Evolutionary conservation across 2,113 vertebrate genomes (phyloP), one percentile per base, ranked within the genome.

Genomic region (Hystrix cristata): DNA sequence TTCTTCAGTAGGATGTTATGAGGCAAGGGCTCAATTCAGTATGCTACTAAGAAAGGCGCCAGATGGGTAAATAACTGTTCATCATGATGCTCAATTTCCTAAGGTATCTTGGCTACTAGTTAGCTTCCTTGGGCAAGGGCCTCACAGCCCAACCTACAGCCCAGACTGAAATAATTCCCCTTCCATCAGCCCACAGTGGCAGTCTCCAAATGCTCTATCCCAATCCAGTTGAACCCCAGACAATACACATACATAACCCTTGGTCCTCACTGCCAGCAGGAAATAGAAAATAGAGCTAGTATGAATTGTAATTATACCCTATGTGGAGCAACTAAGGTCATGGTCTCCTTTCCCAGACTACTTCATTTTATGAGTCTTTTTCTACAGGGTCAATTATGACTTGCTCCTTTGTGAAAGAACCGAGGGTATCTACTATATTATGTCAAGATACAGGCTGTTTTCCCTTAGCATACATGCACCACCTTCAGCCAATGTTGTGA

Each of bases 1-100:
- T 96, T 94, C 83, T 72, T 72, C 55, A 62, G 83, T 83, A 95
- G 55, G 82, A 88, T 71, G 71, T 94, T 88, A 46, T 5, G 23
- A 82, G 89, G 79, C 79, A 53, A 86, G 43, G 16, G 43, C 53
- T 94, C 81, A 91, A 87, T 16, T 91, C 51, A 48, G 59, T 51
- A n/a, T 38, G 43, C 79, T 69, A 60, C 8, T 31, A 48, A 95
- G 81, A 94, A 81, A 90, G 81, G 80, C 25, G 13, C 64, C 67
- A 48, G 31, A 76, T 0, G 1, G 72, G 62, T 74, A 95, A 84
- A 64, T 80, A 65, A 65, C 74, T 16, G 34, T 71, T 80, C 48
- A 18, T 34, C 34, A 4, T 3, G 62, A 64, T 51, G 55, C 31
- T 94, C 65, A 18, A 91, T 84, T 91, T 88, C 60, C 85, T 78